phyloP scores from a whole-genome alignment of 2,888 invertebrate species.

The Pseudeuparius sepicola region DNA sequence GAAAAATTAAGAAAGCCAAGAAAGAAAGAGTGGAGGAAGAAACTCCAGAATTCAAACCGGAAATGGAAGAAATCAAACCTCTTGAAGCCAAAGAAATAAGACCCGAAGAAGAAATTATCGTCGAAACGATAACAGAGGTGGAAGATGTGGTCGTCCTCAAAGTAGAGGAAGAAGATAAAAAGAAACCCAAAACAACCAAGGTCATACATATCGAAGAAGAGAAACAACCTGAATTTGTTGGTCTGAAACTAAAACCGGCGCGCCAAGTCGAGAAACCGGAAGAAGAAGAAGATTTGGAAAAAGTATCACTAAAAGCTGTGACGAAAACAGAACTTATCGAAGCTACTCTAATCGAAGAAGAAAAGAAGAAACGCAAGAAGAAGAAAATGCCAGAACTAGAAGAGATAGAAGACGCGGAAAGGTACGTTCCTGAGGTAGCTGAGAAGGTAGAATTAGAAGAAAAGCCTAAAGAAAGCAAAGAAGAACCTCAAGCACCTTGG shows the following conservation, averaged over 20 bases:
- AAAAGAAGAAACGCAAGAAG: slow-evolving; percentile 25
- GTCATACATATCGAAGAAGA: slow-evolving; percentile 31
- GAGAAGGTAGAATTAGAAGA: slow-evolving; percentile 29
- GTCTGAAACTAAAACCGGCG: slow-evolving; percentile 24
- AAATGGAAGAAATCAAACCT: slow-evolving; percentile 29
- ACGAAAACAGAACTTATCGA: slow-evolving; percentile 24
- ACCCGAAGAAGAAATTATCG: slow-evolving; percentile 35
- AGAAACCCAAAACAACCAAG: slow-evolving; percentile 28
- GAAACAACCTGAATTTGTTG: slow-evolving; percentile 30
- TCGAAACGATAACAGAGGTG: slow-evolving; percentile 47
- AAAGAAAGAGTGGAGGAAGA: slow-evolving; percentile 28
- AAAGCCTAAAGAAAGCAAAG: slow-evolving; percentile 29
- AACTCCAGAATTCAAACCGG: slow-evolving; percentile 24
- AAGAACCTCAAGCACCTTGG: slow-evolving; percentile 32
- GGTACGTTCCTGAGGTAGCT: slow-evolving; percentile 29
- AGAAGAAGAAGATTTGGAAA: slow-evolving; percentile 33
- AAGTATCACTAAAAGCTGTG: slow-evolving; percentile 33
- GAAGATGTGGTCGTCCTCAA: slow-evolving; percentile 50
- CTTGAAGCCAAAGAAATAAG: slow-evolving; percentile 33
- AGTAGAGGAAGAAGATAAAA: slow-evolving; percentile 34
- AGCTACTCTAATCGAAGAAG: slow-evolving; percentile 25
- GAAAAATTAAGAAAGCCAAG: slow-evolving; percentile 30
- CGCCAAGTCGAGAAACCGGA: slow-evolving; percentile 23
- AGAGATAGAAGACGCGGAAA: slow-evolving; percentile 29
- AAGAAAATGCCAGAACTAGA: slow-evolving; percentile 25